These are phyloP conservation scores for Rhabdomys dilectus DNA, from an alignment of 2,113 vertebrate species.

Conservation along the genomic window DNA sequence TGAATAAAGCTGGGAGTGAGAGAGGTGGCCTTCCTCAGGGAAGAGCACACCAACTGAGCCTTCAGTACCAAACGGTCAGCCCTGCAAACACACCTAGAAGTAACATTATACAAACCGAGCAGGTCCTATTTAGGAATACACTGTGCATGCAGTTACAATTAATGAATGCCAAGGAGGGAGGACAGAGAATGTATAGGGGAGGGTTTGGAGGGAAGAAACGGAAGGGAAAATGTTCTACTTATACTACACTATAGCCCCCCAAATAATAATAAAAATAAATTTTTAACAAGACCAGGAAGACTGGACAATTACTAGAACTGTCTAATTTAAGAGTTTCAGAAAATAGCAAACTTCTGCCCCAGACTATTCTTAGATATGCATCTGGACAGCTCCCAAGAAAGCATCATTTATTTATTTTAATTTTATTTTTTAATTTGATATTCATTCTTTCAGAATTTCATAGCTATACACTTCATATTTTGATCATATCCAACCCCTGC, in stretches of 20 bases:
- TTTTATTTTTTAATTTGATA: background rate
- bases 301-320: background rate
- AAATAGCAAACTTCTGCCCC: constrained; percentile 25
- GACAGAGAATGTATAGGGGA: background rate
- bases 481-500: background rate
- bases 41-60: background rate
- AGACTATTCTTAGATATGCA: background rate
- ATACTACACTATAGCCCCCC: background rate
- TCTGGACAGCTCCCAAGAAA: background rate
- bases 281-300: background rate
- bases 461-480: background rate
- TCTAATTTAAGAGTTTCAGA: constrained; percentile 40
- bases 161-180: background rate
- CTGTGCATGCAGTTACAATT: background rate
- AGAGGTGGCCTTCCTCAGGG: background rate
- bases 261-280: background rate
- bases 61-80: background rate
- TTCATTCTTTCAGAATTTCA: background rate
- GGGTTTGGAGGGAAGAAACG: background rate
- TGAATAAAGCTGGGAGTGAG: background rate
- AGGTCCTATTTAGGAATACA: background rate
- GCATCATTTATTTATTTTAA: background rate
- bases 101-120: background rate
- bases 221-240: background rate
- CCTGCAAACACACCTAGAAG: background rate